A percentile compares a stretch with the other conserved stretches of the same genome.
These are phyloP conservation scores for Cheirogaleus major DNA, from an alignment of 2,797 vertebrate genomes.

Conservation along the genomic window DNA sequence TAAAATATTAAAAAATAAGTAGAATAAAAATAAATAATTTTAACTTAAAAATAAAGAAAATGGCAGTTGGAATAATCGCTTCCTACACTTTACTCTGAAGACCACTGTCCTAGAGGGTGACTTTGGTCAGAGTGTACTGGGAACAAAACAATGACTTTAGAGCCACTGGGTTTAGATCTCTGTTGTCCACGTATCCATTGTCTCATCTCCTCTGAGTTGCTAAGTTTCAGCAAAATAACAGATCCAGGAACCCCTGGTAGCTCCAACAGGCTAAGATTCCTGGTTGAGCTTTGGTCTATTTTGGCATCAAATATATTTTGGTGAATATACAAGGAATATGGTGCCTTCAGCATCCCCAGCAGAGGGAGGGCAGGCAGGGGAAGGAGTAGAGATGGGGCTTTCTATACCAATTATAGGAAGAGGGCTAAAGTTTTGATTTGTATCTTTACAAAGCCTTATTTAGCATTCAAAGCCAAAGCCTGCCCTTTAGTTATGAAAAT, in stretches of 20 bases:
- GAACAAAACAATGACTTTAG: neutral
- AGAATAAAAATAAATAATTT: neutral
- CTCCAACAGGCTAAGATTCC: neutral
- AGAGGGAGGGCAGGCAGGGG: neutral
- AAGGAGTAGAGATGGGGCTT: neutral
- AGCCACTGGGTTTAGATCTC: neutral
- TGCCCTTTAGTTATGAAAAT: conserved; percentile 46
- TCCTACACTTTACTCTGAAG: neutral
- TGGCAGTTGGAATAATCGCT: neutral
- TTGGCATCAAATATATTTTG: neutral
- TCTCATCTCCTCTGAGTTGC: neutral
- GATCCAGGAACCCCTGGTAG: neutral
- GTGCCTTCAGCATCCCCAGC: neutral
- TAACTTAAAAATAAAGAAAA: conserved; percentile 19
- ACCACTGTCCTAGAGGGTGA: neutral
- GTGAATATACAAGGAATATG: neutral
- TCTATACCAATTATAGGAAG: neutral
- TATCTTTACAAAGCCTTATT: neutral
- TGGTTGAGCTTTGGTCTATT: neutral
- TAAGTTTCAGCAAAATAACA: neutral
- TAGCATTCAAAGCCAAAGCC: conserved; percentile 30
- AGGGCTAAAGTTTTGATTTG: neutral
- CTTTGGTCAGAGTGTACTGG: neutral
- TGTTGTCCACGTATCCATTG: neutral
- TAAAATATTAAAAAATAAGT: neutral